Base-by-base conservation (phyloP, 2,113 vertebrate species). In the Anguilla rostrata region DNA sequence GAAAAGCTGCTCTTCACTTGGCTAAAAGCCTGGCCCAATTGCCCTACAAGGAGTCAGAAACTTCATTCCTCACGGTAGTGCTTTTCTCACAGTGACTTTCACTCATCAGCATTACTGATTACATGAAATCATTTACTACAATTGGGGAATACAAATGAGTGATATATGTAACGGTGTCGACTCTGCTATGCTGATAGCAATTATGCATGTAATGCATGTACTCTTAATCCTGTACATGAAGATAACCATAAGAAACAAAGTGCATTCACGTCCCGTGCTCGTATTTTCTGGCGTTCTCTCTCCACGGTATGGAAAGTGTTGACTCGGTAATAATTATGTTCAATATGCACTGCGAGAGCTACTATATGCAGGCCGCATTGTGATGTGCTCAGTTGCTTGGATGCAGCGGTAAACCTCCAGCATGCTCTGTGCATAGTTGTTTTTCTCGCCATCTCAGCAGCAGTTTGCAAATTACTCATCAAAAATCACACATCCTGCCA, bases 31-130 rank as follows among this genome's bases (percentile, higher is more conserved):
- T 78, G 63, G 43, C 75, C 49, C 75, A 43, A 78, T 40, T 53
- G n/a, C 34, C 78, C 84, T 56, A 85, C 43, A 85, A 85, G 78
- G 71, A 75, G 71, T 75, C 71, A 57, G 49, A 29, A 63, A 56
- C 80, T 79, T 57, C 39, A 57, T 85, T 80, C 49, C 46, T 41
- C 49, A 80, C 39, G 22, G 66, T 5, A 18, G n/a, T 39, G 53
- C 84, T 49, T 53, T 81, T 57, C 71, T 26, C 34, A n/a, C 78
- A 41, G 29, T 34, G 34, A 16, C 49, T 80, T n/a, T 39, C 22
- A 53, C 39, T 85, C 79, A 9, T 79, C 56, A 16, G 3, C 14
- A 39, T 79, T 34, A 34, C 34, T 34, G 34, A 34, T 85, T 22
- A 3, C 34, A 12, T 34, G 20, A 29, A 34, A 34, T 34, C 71